Evolutionary conservation across 2,888 invertebrate species (phyloP).

Genomic region (Yponomeuta sedellus): DNA sequence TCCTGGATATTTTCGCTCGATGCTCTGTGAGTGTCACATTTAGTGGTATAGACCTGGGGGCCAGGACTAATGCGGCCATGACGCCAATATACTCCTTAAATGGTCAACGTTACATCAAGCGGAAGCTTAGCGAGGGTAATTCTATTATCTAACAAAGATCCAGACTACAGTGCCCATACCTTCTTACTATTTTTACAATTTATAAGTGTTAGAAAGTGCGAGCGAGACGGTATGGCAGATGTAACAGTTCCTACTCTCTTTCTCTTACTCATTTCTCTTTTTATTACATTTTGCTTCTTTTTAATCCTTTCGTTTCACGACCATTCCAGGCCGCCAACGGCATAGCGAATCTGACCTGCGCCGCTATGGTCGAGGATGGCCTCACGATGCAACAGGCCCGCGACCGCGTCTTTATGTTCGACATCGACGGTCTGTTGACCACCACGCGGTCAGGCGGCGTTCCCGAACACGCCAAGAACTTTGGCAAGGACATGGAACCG

Average conservation of each 20-base stretch:
- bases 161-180: too few species aligned
- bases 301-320: background rate
- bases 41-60: too few species aligned
- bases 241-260: too few species aligned
- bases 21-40: background rate
- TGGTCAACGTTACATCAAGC: background rate
- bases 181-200: too few species aligned
- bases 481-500: conserved; percentile 86
- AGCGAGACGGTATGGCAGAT: too few species aligned
- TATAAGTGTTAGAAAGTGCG: too few species aligned
- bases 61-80: too few species aligned
- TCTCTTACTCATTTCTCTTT: too few species aligned
- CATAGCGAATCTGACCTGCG: conserved; percentile 91
- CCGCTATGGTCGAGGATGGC: conserved; percentile 89
- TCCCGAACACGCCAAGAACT: conserved; percentile 82
- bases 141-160: too few species aligned
- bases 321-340: conserved; percentile 88
- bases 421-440: conserved; percentile 92
- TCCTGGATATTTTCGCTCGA: too few species aligned
- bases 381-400: conserved; percentile 82
- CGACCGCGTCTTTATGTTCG: conserved; percentile 96
- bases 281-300: background rate
- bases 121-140: background rate
- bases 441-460: conserved; percentile 79
- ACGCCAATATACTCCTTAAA: too few species aligned